Conservation (phyloP, 92 coral and sea anemone genomes). For the Epizoanthus stellaris region DNA sequence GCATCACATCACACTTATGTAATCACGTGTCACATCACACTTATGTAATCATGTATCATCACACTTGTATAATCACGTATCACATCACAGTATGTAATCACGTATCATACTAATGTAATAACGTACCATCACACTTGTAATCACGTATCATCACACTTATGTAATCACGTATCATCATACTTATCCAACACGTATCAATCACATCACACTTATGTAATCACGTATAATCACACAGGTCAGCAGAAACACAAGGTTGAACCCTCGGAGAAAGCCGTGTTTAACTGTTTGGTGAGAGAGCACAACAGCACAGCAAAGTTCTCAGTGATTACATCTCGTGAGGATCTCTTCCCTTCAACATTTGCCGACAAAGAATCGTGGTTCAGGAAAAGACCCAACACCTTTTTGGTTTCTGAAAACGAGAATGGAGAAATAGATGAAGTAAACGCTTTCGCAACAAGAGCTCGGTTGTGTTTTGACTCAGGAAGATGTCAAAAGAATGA, state of each 20-base stretch:
- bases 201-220: too few relatives aligned
- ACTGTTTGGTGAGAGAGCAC: conserved; percentile 47
- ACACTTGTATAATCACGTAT: too few relatives aligned
- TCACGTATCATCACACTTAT: too few relatives aligned
- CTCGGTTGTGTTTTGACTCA: conserved; percentile 73
- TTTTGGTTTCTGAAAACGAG: conserved; percentile 56
- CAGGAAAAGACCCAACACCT: conserved; percentile 43
- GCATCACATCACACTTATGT: too few relatives aligned
- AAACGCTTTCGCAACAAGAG: conserved; percentile 49
- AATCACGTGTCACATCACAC: too few relatives aligned
- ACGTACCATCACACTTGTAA: too few relatives aligned
- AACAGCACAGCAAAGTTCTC: conserved; percentile 63
- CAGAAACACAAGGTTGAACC: not conserved
- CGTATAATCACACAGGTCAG: not conserved
- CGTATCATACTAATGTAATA: too few relatives aligned
- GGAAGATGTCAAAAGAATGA: conserved; percentile 33
- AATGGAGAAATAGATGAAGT: conserved; percentile 70
- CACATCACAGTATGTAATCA: too few relatives aligned
- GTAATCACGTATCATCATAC: too few relatives aligned
- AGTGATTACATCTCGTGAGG: conserved; percentile 50
- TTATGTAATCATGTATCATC: too few relatives aligned
- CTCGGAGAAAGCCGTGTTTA: conserved; percentile 55
- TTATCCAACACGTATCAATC: too few relatives aligned
- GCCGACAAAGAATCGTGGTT: conserved; percentile 73
- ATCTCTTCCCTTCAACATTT: conserved; percentile 59